Evolutionary conservation across 2,888 invertebrate genomes (phyloP), one percentile per base, ranked within the genome.

Genomic region (Ichneumoninae sp.): DNA sequence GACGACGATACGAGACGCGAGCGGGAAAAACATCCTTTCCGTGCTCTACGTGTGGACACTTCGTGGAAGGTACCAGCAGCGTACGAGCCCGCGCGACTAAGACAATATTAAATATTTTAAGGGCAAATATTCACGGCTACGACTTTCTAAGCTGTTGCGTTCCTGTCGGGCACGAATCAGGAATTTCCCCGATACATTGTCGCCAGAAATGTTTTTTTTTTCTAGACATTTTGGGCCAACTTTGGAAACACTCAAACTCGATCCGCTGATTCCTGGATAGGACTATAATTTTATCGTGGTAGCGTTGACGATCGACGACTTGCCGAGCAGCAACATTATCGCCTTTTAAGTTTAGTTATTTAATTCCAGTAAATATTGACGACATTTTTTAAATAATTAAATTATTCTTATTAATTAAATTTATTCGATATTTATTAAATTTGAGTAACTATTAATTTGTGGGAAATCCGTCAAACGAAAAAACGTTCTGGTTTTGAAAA

Each of bases 91-190:
- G 76, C 54, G 40, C 86, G 85, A 84, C 82, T 89, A 88, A 90
- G 87, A 90, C 88, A 88, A 90, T 91, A 90, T 89, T 87, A 85
- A 90, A 90, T 90, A 89, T 91, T 91, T 90, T 89, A 89, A 83
- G 19, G 88, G 85, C 87, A 90, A 90, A 90, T 86, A 89, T 81
- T 81, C 81, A 60, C 75, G 30, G 75, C 66, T 50, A 60, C 77
- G 78, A 82, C 66, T 68, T 70, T 82, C 78, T 71, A 78, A 81
- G 78, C 70, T 57, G 54, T 33, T 44, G 62, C 36, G 19, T 36
- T 47, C 33, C 65, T 36, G 33, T 44, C 65, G 60, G 8, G n/a
- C 62, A 75, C 62, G 66, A 74, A 79, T 78, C 74, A 74, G 84
- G 81, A 82, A 82, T 82, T 84, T 82, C 84, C 84, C 81, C 57